phyloP scores from a whole-genome alignment of 1,140 invertebrate genomes.

The Chrysoperla carnea region DNA sequence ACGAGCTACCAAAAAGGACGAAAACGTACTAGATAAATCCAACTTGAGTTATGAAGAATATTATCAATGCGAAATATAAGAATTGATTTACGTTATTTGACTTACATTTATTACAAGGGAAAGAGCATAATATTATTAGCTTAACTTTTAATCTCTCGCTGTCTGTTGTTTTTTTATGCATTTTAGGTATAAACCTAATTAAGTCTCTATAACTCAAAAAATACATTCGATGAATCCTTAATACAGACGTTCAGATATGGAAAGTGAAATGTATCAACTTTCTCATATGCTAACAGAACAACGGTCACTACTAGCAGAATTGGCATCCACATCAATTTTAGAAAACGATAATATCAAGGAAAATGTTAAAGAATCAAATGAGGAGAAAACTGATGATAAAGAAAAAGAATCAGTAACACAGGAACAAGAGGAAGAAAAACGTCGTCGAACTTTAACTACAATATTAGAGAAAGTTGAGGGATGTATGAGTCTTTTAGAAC shows the following conservation, averaged over 20 bases:
- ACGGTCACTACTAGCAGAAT: constrained; percentile 58
- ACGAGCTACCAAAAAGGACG: too few species aligned
- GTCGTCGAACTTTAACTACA: constrained; percentile 53
- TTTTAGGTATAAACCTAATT: constrained; percentile 1
- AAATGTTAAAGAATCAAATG: constrained; percentile 28
- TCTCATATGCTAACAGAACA: constrained; percentile 93
- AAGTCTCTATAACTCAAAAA: neutral
- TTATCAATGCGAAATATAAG: too few species aligned
- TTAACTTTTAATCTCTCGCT: too few species aligned
- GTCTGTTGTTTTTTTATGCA: too few species aligned
- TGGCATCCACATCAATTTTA: constrained; percentile 55
- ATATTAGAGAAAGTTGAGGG: constrained; percentile 79
- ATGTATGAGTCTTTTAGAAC: constrained; percentile 61
- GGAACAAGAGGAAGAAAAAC: constrained; percentile 42
- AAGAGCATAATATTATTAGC: too few species aligned
- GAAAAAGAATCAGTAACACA: constrained; percentile 28
- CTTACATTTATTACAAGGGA: too few species aligned
- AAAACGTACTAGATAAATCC: too few species aligned
- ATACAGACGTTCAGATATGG: constrained; percentile 46
- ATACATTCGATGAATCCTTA: neutral
- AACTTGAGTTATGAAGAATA: too few species aligned
- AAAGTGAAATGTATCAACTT: constrained; percentile 97
- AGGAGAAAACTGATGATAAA: constrained; percentile 37
- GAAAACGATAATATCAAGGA: constrained; percentile 36
- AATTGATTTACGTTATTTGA: too few species aligned